Conservation (phyloP, 2,888 invertebrate species). For the Megastigmus dorsalis region DNA sequence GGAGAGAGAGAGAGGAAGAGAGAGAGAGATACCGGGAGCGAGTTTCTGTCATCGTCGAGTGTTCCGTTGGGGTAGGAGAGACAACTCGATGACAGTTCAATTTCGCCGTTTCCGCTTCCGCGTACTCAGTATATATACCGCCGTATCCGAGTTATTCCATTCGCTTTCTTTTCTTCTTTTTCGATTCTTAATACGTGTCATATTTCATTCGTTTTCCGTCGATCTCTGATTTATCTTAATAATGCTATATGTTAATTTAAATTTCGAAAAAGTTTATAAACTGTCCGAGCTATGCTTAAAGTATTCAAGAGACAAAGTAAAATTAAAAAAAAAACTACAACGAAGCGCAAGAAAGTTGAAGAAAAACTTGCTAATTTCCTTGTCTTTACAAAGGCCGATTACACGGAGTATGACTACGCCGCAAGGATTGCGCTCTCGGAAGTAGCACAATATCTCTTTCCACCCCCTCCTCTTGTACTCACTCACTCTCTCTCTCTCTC, state of each 20-base stretch:
- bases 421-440: conserved; percentile 16
- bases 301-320: background rate
- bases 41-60: conserved; percentile 18
- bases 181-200: no score
- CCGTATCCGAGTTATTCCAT: conserved; percentile 55
- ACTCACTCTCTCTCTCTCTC: conserved; percentile 23
- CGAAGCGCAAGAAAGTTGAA: conserved; percentile 3
- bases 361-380: conserved; percentile 53
- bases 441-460: background rate
- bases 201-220: no score
- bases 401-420: conserved; percentile 60
- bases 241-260: no score
- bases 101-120: conserved; percentile 39
- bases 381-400: conserved; percentile 34
- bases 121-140: no score
- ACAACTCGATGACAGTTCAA: conserved; percentile 39
- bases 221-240: no score
- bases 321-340: background rate
- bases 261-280: no score
- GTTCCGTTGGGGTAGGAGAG: background rate
- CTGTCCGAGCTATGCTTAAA: no score
- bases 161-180: conserved; percentile 53
- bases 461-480: background rate
- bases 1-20: conserved; percentile 6
- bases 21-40: no score